These are phyloP conservation scores for Cataglyphis hispanica DNA, from an alignment of 1,140 invertebrate genomes.

Conservation along the genomic window DNA sequence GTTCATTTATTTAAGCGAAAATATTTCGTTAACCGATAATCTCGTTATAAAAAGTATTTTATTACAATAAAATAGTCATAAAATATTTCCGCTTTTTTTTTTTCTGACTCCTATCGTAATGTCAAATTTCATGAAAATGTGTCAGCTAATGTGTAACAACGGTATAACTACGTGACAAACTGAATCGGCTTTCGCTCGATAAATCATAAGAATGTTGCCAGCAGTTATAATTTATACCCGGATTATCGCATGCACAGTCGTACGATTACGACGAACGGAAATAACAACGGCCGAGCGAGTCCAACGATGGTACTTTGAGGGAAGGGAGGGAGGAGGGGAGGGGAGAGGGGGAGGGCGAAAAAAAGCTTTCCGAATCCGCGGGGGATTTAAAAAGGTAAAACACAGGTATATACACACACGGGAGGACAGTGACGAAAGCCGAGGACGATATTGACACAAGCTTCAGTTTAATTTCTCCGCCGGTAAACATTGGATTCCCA, in stretches of 20 bases:
- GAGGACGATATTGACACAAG: conserved; percentile 85
- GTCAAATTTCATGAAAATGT: conserved; percentile 20
- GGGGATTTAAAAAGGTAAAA: conserved; percentile 77
- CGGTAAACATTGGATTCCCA: conserved; percentile 84
- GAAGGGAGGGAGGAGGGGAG: background rate
- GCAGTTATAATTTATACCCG: conserved; percentile 51
- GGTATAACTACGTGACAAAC: conserved; percentile 44
- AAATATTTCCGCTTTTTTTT: conserved; percentile 32
- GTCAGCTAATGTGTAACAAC: conserved; percentile 27
- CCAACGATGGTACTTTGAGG: conserved; percentile 16
- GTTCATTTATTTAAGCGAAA: conserved; percentile 27
- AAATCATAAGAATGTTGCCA: conserved; percentile 54
- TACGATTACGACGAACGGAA: conserved; percentile 41
- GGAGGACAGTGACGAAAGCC: conserved; percentile 81
- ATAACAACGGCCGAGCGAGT: conserved; percentile 36
- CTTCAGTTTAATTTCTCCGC: conserved; percentile 85
- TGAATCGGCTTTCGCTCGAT: conserved; percentile 56
- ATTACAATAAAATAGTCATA: conserved; percentile 31
- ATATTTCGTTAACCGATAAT: conserved; percentile 41
- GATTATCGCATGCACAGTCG: conserved; percentile 37
- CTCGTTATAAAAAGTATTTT: conserved; percentile 12
- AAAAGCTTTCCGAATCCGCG: conserved; percentile 54
- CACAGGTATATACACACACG: conserved; percentile 70
- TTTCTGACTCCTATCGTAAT: background rate
- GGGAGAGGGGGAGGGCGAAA: background rate